Percentiles rank a stretch among this genome's conserved stretches.
phyloP scores from a whole-genome alignment of 2,888 invertebrate genomes.

The Oligia fasciuncula region DNA sequence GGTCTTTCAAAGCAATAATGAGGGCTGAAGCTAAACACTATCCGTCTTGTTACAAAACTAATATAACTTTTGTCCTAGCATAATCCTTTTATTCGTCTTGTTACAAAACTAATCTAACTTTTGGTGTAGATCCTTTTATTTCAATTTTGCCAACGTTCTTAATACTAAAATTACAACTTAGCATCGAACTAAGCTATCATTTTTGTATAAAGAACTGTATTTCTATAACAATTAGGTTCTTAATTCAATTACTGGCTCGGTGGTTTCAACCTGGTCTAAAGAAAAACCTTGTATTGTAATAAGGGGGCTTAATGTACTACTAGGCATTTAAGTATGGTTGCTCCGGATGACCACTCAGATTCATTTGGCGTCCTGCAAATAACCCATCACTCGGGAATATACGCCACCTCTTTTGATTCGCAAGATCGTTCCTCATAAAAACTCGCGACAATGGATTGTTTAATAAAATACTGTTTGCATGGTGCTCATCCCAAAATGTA shows the following conservation, averaged over 20 bases:
- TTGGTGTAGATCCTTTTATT: not conserved
- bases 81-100: not conserved
- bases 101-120: not conserved
- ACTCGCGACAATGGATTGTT: not conserved
- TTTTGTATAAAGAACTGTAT: not conserved
- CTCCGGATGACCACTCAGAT: not conserved
- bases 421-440: conserved; percentile 3
- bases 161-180: not conserved
- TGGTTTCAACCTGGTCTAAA: not conserved
- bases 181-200: not conserved
- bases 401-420: not conserved
- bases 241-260: not conserved
- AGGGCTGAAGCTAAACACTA: not conserved
- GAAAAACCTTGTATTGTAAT: too few relatives aligned
- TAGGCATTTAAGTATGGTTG: not conserved
- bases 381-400: not conserved
- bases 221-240: not conserved
- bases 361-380: not conserved
- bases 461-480: not conserved
- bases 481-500: not conserved
- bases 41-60: not conserved
- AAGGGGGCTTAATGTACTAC: too few relatives aligned
- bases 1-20: conserved; percentile 15
- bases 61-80: not conserved
- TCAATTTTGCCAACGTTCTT: not conserved